Conservation (phyloP, 2,888 invertebrate species). For the Oxycera nigricornis region DNA sequence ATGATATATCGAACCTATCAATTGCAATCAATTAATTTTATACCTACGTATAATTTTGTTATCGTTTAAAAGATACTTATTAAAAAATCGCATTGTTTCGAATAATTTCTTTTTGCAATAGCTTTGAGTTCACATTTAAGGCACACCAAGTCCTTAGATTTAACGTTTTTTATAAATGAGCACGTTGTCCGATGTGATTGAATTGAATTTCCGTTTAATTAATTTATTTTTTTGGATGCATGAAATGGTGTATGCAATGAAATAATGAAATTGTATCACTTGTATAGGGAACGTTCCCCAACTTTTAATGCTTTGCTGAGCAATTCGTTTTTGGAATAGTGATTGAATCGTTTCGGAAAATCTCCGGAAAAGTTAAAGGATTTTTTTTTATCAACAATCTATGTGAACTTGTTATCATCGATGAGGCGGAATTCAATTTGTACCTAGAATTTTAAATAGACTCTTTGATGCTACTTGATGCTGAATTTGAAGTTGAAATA, state of each 20-base stretch:
- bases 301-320: no score
- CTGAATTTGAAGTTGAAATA: background rate
- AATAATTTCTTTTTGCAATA: conserved; percentile 35
- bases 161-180: background rate
- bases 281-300: no score
- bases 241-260: conserved; percentile 26
- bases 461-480: background rate
- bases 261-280: conserved; percentile 7
- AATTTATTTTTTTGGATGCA: background rate
- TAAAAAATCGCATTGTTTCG: conserved; percentile 1
- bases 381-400: background rate
- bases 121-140: conserved; percentile 36
- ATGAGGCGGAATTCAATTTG: conserved; percentile 10
- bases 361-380: background rate
- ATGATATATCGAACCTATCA: background rate
- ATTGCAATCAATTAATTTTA: conserved; percentile 17
- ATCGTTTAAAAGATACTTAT: conserved; percentile 22
- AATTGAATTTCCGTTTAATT: background rate
- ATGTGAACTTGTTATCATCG: background rate
- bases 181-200: background rate
- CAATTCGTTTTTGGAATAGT: conserved; percentile 25
- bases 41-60: conserved; percentile 10
- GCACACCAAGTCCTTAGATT: conserved; percentile 40
- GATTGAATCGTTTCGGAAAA: background rate
- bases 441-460: conserved; percentile 20